These are phyloP conservation scores for Paelopatides confundens DNA, from an alignment of 53 echinoderm and acorn worm genomes.

Conservation along the genomic window DNA sequence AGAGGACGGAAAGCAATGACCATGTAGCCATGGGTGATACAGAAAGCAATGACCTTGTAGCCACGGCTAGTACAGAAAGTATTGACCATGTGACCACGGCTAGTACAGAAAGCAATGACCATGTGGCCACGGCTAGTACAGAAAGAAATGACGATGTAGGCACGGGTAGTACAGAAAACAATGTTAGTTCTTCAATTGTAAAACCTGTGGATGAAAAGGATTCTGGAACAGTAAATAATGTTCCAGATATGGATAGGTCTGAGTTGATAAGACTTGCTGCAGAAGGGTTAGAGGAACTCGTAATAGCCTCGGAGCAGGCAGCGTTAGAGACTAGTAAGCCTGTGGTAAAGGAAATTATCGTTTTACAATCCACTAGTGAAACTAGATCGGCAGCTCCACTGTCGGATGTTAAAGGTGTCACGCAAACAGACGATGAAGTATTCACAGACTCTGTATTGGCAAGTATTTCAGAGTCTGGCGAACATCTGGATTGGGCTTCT, in stretches of 20 bases:
- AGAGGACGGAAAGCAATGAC: not conserved
- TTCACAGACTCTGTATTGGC: not conserved
- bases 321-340: not conserved
- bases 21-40: too few species aligned
- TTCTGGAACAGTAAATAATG: not conserved
- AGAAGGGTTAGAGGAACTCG: not conserved
- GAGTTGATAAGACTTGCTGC: not conserved
- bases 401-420: not conserved
- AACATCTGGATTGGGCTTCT: conserved; percentile 23
- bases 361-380: not conserved
- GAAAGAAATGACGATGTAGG: too few species aligned
- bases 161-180: not conserved
- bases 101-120: too few species aligned
- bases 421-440: not conserved
- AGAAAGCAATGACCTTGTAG: too few species aligned
- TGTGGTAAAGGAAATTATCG: not conserved
- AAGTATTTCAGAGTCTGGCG: not conserved
- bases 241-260: not conserved
- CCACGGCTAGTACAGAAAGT: too few species aligned
- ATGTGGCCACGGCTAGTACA: too few species aligned
- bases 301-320: conserved; percentile 7
- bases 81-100: too few species aligned
- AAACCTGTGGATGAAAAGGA: not conserved
- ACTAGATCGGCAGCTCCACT: not conserved
- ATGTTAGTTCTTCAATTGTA: not conserved